Conservation (phyloP, 2,113 vertebrate species). For the Vulpes lagopus region DNA sequence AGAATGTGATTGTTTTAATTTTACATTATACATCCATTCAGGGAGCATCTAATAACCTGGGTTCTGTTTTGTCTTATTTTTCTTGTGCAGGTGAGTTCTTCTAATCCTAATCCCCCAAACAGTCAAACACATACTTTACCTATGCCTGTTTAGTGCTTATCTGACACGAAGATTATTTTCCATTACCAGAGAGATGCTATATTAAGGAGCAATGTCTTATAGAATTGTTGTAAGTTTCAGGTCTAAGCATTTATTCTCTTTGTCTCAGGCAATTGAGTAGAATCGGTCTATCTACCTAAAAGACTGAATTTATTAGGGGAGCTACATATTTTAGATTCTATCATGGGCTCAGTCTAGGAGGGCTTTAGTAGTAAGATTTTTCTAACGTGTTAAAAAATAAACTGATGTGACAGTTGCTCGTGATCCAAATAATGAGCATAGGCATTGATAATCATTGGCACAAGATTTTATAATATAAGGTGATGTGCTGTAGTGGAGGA, state of each 20-base stretch:
- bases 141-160: neutral
- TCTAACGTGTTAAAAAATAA: neutral
- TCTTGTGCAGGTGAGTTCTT: neutral
- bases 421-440: slow-evolving; percentile 5
- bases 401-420: neutral
- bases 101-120: neutral
- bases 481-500: neutral
- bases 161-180: neutral
- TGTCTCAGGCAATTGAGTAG: neutral
- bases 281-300: neutral
- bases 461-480: slow-evolving; percentile 22
- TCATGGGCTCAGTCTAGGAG: neutral
- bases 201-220: neutral
- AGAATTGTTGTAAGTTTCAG: neutral
- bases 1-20: neutral
- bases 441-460: neutral
- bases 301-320: neutral
- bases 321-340: neutral
- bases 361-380: neutral
- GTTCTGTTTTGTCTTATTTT: slow-evolving; percentile 38
- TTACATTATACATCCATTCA: neutral
- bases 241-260: neutral
- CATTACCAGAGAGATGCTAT: neutral
- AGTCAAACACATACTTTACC: neutral
- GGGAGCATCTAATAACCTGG: neutral